Percentiles rank a stretch among this genome's conserved stretches.
Conservation (phyloP, 2,113 vertebrate species). For the Brienomyrus longianalis region DNA sequence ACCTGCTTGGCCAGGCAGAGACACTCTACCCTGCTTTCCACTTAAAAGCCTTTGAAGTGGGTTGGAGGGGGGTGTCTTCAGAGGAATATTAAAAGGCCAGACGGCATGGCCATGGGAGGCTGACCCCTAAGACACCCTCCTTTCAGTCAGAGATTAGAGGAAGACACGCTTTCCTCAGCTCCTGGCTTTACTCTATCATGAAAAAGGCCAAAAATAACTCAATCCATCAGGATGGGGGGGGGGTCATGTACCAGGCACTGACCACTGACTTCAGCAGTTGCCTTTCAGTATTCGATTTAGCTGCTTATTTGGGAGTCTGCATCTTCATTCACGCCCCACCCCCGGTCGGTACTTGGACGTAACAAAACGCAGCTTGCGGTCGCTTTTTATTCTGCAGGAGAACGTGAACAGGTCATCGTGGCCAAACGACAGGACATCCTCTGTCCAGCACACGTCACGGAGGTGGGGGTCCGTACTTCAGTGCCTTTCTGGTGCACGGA, state of each 20-base stretch:
- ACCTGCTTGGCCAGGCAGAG: background rate
- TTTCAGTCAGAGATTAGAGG: slow-evolving; percentile 8
- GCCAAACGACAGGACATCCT: background rate
- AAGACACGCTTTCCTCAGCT: background rate
- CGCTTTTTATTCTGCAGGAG: background rate
- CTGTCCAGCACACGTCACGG: background rate
- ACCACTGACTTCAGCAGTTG: background rate
- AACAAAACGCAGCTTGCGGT: background rate
- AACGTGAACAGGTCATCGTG: background rate
- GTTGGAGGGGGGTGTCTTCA: background rate
- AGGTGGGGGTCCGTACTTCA: background rate
- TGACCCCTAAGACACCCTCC: background rate
- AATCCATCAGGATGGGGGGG: background rate
- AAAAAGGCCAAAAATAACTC: slow-evolving; percentile 9
- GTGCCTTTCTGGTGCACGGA: background rate
- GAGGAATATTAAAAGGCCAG: background rate
- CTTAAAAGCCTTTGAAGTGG: background rate
- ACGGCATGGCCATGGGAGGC: background rate
- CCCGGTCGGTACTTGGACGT: background rate
- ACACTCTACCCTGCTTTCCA: background rate
- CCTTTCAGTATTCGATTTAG: background rate
- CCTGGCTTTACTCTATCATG: background rate
- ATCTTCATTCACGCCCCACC: background rate
- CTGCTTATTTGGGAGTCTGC: background rate
- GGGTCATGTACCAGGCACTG: background rate